These are phyloP conservation scores for Trichogramma pretiosum DNA, from an alignment of 1,140 invertebrate species.

Conservation along the genomic window DNA sequence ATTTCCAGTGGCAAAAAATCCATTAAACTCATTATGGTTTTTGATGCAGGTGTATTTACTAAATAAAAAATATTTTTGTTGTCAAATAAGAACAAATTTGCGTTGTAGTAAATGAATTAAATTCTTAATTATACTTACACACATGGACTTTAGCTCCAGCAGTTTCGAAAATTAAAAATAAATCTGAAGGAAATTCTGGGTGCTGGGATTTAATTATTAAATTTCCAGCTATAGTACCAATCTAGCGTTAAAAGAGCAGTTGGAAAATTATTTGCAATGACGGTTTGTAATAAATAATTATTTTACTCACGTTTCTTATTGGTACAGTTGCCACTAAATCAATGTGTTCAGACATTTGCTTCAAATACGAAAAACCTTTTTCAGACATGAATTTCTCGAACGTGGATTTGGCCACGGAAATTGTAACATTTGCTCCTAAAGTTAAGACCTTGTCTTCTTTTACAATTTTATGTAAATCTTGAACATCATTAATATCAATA, in stretches of 20 bases:
- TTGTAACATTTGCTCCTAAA: slow-evolving; percentile 56
- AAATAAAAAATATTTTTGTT: neutral
- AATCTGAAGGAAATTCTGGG: slow-evolving; percentile 66
- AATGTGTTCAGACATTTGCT: slow-evolving; percentile 53
- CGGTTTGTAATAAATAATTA: neutral
- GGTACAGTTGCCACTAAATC: slow-evolving; percentile 64
- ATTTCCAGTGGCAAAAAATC: slow-evolving; percentile 55
- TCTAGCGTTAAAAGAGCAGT: slow-evolving; percentile 47
- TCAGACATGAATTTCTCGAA: slow-evolving; percentile 48
- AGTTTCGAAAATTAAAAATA: slow-evolving; percentile 64
- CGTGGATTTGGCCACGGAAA: slow-evolving; percentile 55
- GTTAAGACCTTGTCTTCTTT: slow-evolving; percentile 45
- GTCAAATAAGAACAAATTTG: too few species aligned
- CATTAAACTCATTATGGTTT: slow-evolving; percentile 35
- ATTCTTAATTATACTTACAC: slow-evolving; percentile 42
- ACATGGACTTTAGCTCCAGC: slow-evolving; percentile 56
- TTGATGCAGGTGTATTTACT: slow-evolving; percentile 20
- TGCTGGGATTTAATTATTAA: slow-evolving; percentile 65
- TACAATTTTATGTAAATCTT: slow-evolving; percentile 49
- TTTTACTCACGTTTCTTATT: slow-evolving; percentile 61
- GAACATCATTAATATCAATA: slow-evolving; percentile 65
- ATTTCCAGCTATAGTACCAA: slow-evolving; percentile 69
- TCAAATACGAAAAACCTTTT: slow-evolving; percentile 49
- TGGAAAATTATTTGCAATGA: slow-evolving; percentile 12
- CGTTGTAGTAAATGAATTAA: too few species aligned